Percentiles rank a stretch among this genome's conserved stretches.
These are phyloP conservation scores for Phrixothrix hirtus DNA, from an alignment of 2,888 invertebrate species.

Conservation along the genomic window DNA sequence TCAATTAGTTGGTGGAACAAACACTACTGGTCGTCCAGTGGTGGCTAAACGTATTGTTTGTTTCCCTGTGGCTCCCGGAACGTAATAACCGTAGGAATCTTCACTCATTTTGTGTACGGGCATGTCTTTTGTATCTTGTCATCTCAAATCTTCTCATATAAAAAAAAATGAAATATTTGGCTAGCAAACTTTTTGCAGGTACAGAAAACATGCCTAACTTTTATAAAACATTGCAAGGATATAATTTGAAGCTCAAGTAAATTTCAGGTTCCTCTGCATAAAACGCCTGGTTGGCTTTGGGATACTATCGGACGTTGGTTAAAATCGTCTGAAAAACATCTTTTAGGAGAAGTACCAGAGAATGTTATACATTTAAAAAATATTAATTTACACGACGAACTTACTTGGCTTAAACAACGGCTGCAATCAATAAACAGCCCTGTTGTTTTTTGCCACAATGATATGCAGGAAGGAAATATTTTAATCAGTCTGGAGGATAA, in stretches of 20 bases:
- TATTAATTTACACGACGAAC: constrained; percentile 67
- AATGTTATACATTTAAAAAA: constrained; percentile 37
- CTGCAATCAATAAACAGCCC: constrained; percentile 68
- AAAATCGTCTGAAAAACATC: constrained; percentile 60
- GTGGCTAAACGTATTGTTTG: constrained; percentile 39
- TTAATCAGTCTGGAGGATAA: constrained; percentile 58
- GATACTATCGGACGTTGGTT: constrained; percentile 84
- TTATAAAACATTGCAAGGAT: constrained; percentile 5
- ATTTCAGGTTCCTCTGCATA: constrained; percentile 80
- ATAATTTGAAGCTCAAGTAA: constrained; percentile 11
- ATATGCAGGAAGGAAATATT: constrained; percentile 87
- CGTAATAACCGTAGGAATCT: constrained; percentile 46
- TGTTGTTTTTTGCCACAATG: constrained; percentile 93
- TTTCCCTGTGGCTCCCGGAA: constrained; percentile 36
- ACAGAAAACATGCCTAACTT: constrained; percentile 21
- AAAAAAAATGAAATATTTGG: not conserved
- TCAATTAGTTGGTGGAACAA: constrained; percentile 37
- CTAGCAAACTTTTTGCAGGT: too few species aligned
- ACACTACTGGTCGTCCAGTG: constrained; percentile 41
- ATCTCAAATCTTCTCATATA: not conserved
- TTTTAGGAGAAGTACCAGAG: constrained; percentile 52
- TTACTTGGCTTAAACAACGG: constrained; percentile 70
- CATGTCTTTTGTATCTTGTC: constrained; percentile 34
- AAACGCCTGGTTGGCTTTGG: constrained; percentile 95
- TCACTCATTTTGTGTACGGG: constrained; percentile 40